Evolutionary conservation across 2,888 invertebrate genomes (phyloP).

Genomic region (Standfussiana lucernea): DNA sequence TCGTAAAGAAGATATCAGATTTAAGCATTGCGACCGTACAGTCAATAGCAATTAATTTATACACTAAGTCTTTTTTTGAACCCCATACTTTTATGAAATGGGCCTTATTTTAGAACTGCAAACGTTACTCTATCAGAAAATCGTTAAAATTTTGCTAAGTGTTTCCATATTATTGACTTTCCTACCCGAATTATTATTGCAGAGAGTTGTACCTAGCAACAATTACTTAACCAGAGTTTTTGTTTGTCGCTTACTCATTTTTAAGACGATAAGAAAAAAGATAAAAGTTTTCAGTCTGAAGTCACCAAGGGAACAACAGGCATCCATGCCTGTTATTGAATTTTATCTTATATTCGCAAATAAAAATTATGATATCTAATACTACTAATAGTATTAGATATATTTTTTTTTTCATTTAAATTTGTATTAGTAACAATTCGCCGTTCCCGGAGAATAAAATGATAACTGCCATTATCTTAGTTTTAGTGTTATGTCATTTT

Average conservation of each 20-base stretch:
- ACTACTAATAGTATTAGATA: no score
- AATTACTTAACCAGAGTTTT: neutral
- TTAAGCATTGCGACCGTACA: conserved; percentile 13
- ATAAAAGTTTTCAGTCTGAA: conserved; percentile 26
- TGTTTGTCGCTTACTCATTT: conserved; percentile 1
- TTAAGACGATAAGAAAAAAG: conserved; percentile 28
- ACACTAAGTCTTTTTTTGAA: neutral
- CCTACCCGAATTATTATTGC: conserved; percentile 4
- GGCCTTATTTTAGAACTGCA: neutral
- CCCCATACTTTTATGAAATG: neutral
- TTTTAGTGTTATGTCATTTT: no score
- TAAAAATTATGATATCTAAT: no score
- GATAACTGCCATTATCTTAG: no score
- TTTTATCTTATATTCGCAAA: conserved; percentile 4
- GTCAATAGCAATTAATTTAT: neutral
- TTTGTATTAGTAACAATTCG: no score
- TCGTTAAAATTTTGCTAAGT: neutral
- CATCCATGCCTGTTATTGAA: neutral
- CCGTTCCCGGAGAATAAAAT: no score
- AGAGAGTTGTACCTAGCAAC: conserved; percentile 9
- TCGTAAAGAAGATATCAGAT: conserved; percentile 37
- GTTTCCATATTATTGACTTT: neutral
- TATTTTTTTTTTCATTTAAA: no score
- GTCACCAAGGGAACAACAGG: conserved; percentile 10
- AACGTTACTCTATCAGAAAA: neutral